Percentiles rank a stretch among this genome's conserved stretches.
phyloP scores from a whole-genome alignment of 2,888 invertebrate genomes.

The Agonopterix subpropinquella region DNA sequence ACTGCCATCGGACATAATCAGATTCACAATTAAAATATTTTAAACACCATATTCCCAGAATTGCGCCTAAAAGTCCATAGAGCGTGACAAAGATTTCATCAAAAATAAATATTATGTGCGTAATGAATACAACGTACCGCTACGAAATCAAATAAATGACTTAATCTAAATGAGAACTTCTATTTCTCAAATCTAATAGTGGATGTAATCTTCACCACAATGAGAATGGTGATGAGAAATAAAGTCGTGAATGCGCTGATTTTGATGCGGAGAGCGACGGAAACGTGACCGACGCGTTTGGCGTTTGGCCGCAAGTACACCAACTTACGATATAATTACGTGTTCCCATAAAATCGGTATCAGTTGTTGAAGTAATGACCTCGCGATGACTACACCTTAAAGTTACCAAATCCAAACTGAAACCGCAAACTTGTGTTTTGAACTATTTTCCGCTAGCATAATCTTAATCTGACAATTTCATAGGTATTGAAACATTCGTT shows the following conservation, averaged over 20 bases:
- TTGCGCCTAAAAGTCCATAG: conserved; percentile 22
- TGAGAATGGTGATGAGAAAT: conserved; percentile 45
- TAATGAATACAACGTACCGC: conserved; percentile 12
- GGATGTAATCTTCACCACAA: conserved; percentile 53
- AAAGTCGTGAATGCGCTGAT: conserved; percentile 41
- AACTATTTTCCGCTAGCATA: too few relatives aligned
- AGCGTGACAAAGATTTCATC: conserved; percentile 20
- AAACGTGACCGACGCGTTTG: conserved; percentile 51
- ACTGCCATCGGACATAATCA: conserved; percentile 17
- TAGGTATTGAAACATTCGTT: too few relatives aligned
- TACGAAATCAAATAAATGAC: conserved; percentile 33
- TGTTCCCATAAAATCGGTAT: conserved; percentile 42
- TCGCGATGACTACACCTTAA: conserved; percentile 7
- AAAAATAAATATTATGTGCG: conserved; percentile 10
- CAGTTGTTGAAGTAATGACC: conserved; percentile 7
- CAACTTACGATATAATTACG: conserved; percentile 30
- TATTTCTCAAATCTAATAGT: conserved; percentile 28
- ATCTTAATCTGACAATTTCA: too few relatives aligned
- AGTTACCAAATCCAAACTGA: neutral
- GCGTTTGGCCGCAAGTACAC: conserved; percentile 34
- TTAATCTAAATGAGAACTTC: conserved; percentile 34
- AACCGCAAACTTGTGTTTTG: conserved; percentile 1
- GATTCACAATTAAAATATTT: conserved; percentile 18
- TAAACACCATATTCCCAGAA: conserved; percentile 31
- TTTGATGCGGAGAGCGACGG: conserved; percentile 27